These are phyloP conservation scores for Cyprinodon brontotheroides DNA, from an alignment of 2,113 vertebrate genomes.

Conservation along the genomic window DNA sequence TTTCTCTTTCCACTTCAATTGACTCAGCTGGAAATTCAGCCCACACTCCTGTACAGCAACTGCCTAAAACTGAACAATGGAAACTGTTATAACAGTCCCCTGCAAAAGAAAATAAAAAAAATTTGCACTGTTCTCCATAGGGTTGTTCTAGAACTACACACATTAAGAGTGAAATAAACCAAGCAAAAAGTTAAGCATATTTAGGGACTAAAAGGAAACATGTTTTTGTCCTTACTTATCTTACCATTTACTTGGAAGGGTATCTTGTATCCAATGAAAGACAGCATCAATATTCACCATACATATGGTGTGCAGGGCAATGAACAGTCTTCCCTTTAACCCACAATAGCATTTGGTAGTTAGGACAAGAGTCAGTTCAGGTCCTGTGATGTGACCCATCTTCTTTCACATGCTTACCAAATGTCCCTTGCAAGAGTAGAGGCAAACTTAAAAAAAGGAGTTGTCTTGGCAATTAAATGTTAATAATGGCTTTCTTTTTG, in stretches of 20 bases:
- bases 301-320: background rate
- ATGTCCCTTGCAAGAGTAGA: background rate
- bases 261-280: background rate
- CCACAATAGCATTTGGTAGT: background rate
- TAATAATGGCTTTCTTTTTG: no score
- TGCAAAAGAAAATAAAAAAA: background rate
- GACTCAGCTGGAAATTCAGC: conserved; percentile 41
- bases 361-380: background rate
- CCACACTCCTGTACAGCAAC: conserved; percentile 22
- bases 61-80: conserved; percentile 14
- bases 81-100: conserved; percentile 29
- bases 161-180: background rate
- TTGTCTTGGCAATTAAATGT: no score
- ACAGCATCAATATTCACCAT: background rate
- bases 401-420: background rate
- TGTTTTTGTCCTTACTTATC: background rate
- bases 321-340: background rate
- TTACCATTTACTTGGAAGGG: background rate
- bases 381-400: background rate
- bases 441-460: background rate
- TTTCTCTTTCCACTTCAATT: conserved; percentile 48
- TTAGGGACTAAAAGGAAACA: background rate
- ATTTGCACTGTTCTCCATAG: background rate
- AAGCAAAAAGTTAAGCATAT: background rate
- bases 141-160: background rate